Conservation (phyloP, 2,888 invertebrate genomes). For the Xanthorhoe designata region DNA sequence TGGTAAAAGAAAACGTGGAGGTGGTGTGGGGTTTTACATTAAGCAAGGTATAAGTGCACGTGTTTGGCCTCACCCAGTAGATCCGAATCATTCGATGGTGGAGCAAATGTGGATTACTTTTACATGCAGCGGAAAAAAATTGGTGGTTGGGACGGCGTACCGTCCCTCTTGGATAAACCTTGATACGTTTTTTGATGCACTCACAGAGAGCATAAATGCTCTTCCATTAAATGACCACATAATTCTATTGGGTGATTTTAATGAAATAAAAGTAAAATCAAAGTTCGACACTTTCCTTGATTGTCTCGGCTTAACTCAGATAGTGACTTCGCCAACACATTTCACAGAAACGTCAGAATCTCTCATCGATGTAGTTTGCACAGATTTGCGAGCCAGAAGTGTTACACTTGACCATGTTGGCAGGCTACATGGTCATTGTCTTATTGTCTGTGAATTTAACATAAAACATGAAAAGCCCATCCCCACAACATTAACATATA, state of each 20-base stretch:
- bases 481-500: neutral
- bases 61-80: too few species aligned
- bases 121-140: too few species aligned
- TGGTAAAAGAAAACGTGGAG: too few species aligned
- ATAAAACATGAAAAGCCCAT: conserved; percentile 7
- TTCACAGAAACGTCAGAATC: conserved; percentile 1
- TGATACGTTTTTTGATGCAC: neutral
- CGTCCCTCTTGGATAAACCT: too few species aligned
- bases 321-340: neutral
- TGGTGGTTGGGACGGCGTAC: too few species aligned
- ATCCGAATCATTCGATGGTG: too few species aligned
- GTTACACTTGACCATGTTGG: neutral
- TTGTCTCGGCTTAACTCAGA: neutral
- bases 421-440: conserved; percentile 15
- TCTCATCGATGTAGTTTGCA: neutral
- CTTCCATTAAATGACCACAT: neutral
- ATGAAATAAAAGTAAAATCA: neutral
- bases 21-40: too few species aligned
- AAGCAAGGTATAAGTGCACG: too few species aligned
- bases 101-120: too few species aligned
- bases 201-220: neutral
- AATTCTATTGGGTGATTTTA: neutral
- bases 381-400: neutral
- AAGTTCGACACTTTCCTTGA: neutral
- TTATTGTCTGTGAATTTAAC: conserved; percentile 14